Base-by-base conservation (phyloP, 2,113 vertebrate genomes). In the Cinclus mexicanus region DNA sequence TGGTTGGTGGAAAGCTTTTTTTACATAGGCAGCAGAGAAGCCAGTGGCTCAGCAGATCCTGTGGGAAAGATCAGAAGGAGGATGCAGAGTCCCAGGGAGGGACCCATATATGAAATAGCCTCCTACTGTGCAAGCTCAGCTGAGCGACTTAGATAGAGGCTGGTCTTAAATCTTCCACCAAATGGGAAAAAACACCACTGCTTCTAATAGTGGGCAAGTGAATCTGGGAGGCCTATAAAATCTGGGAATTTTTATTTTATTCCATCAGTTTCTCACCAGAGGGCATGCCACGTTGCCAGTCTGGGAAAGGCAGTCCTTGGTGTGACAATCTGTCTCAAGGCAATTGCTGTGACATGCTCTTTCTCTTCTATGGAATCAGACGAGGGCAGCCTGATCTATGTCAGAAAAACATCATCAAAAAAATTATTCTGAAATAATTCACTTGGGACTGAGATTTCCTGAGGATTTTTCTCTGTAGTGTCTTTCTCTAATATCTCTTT, bases 51-150 rank as follows among this genome's bases (percentile, higher is more conserved):
- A 72, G 78, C 57, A 87, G 61, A 83, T 79, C 55, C 44, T 12
- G 1, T 83, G 41, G 84, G 75, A 96, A 91, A 76, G 61, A 64
- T 16, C 1, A 5, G 28, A 22, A 74, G 41, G 35, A 91, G 39
- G 39, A 55, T 79, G 53, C 22, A 20, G 57, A 90, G 31, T 49
- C 5, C 31, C 49, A 49, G 31, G 37, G 25, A 78, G 13, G 35
- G 44, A 79, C n/a, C 2, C 1, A 35, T 0, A 3, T 25, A 46
- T 1, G 15, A 64, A 85, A 68, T 11, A 77, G 23, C 19, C 26
- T 56, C 1, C 2, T 55, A 53, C 33, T 35, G 24, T 0, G 0
- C 56, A 50, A 77, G 50, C 35, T 63, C 56, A 89, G 44, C 31
- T 9, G 20, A 82, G 89, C n/a, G n/a, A 56, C 41, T 60, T 61